These are phyloP conservation scores for Drosophila guanche DNA, from an alignment of 1,140 invertebrate species.

Conservation along the genomic window DNA sequence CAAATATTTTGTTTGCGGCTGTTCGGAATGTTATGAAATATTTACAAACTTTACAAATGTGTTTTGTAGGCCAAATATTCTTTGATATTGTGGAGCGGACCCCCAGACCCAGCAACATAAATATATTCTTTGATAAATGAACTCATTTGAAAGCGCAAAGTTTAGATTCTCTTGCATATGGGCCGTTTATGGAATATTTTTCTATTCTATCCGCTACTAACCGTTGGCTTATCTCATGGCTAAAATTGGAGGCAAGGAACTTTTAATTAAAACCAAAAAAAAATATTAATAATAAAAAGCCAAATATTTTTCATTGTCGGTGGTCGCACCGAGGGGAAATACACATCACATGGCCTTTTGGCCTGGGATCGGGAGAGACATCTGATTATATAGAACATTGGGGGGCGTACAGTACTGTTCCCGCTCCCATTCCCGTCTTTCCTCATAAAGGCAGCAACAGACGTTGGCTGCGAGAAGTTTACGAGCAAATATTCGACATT, in stretches of 20 bases:
- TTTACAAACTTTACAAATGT: conserved; percentile 22
- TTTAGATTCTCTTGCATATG: conserved; percentile 14
- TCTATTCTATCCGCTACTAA: conserved; percentile 15
- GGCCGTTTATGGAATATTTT: conserved; percentile 6
- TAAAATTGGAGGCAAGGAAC: conserved; percentile 52
- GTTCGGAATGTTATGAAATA: conserved; percentile 36
- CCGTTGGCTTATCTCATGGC: conserved; percentile 47
- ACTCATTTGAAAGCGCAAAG: conserved; percentile 8
- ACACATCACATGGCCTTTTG: conserved; percentile 31
- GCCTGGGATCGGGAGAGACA: conserved; percentile 33
- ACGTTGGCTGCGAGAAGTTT: conserved; percentile 16
- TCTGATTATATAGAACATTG: conserved; percentile 11
- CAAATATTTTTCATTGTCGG: conserved; percentile 43
- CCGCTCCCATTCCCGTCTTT: neutral
- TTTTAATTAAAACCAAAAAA: conserved; percentile 62
- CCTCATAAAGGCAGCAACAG: neutral
- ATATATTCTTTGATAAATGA: conserved; percentile 7
- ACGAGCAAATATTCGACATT: conserved; percentile 60
- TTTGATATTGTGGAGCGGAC: conserved; percentile 24
- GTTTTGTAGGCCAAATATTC: conserved; percentile 41
- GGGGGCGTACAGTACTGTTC: conserved; percentile 16
- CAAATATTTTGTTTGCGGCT: conserved; percentile 41
- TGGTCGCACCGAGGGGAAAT: conserved; percentile 19
- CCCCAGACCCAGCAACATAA: neutral
- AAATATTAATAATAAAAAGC: conserved; percentile 9